Conservation (phyloP, 2,113 vertebrate genomes). For the Ochotona princeps region DNA sequence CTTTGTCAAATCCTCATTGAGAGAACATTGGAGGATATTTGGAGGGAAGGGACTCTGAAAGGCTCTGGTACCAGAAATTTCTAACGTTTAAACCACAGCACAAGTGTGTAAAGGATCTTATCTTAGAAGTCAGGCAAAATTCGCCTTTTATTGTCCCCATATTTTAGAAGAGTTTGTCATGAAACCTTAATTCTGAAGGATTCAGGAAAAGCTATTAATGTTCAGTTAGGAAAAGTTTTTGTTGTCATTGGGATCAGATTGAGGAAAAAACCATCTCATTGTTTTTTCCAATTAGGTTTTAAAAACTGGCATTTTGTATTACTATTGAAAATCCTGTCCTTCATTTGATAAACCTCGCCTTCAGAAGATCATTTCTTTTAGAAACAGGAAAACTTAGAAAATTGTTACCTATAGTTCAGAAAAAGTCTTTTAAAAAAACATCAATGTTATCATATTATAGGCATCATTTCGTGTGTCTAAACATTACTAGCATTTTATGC, state of each 20-base stretch:
- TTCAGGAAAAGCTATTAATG: background rate
- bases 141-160: background rate
- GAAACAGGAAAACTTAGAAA: background rate
- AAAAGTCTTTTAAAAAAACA: background rate
- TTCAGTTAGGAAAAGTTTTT: background rate
- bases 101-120: background rate
- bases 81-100: background rate
- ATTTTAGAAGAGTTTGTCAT: background rate
- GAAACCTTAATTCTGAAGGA: background rate
- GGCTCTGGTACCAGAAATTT: background rate
- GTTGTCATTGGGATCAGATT: background rate
- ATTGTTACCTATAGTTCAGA: background rate
- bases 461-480: background rate
- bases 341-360: slow-evolving; percentile 15
- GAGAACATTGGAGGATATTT: background rate
- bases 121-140: background rate
- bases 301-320: background rate
- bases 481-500: background rate
- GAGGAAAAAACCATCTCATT: background rate
- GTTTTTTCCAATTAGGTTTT: background rate
- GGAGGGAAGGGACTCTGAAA: background rate
- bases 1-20: background rate
- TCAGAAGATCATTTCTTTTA: background rate
- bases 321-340: background rate
- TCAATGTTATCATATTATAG: background rate